phyloP scores from a whole-genome alignment of 2,797 vertebrate species.

The Liasis olivaceus region DNA sequence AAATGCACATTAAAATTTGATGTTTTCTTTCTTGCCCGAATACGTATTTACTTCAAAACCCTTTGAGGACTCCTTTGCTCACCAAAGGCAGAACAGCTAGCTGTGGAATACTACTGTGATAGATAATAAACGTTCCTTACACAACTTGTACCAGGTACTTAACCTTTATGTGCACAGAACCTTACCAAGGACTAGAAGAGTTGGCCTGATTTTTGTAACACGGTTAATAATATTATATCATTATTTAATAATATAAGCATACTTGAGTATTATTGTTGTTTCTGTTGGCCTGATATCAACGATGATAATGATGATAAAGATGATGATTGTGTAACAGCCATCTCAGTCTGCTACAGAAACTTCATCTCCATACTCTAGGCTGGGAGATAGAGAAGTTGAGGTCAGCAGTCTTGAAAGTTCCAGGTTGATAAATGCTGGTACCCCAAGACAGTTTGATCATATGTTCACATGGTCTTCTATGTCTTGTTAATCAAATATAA shows the following conservation, averaged over 20 bases:
- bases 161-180: not conserved
- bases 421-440: not conserved
- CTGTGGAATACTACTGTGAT: not conserved
- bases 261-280: not conserved
- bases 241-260: not conserved
- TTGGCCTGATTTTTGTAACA: not conserved
- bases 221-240: not conserved
- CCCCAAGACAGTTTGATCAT: not conserved
- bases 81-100: not conserved
- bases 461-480: not conserved
- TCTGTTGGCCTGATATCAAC: not conserved
- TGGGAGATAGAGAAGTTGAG: not conserved
- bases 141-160: not conserved
- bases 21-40: not conserved
- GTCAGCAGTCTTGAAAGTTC: not conserved
- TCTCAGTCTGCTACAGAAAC: not conserved
- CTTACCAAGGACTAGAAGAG: not conserved
- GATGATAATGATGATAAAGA: not conserved
- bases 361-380: not conserved
- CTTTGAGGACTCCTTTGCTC: not conserved
- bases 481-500: not conserved
- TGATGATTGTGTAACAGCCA: not conserved
- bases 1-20: slow-evolving; percentile 32
- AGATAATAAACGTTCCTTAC: not conserved
- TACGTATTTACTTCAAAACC: slow-evolving; percentile 13